phyloP scores from a whole-genome alignment of 2,888 invertebrate genomes.

The Tenthredo notha region DNA sequence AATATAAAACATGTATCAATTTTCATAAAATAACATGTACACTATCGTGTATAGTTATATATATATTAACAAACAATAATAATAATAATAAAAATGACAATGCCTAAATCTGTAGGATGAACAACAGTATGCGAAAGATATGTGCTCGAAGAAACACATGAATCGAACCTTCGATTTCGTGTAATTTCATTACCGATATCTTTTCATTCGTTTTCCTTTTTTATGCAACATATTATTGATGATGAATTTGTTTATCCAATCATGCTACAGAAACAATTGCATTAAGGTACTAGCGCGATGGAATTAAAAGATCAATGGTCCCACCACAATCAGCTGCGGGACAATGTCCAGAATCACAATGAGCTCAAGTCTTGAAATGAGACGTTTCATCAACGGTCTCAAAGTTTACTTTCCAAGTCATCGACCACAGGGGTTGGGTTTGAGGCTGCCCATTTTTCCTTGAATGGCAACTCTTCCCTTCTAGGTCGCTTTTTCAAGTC shows the following conservation, averaged over 20 bases:
- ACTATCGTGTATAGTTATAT: neutral
- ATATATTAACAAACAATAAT: neutral
- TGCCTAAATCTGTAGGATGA: neutral
- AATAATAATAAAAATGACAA: neutral
- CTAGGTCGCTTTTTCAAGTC: conserved; percentile 74
- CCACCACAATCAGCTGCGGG: neutral
- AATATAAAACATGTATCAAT: neutral
- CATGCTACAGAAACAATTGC: neutral
- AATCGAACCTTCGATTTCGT: neutral
- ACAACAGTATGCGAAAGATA: neutral
- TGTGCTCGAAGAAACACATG: neutral
- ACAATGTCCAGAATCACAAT: neutral
- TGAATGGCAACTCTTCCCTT: conserved; percentile 65
- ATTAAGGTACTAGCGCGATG: neutral
- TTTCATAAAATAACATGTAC: neutral
- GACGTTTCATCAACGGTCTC: conserved; percentile 39
- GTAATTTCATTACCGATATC: neutral
- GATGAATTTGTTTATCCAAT: neutral
- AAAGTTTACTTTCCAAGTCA: conserved; percentile 72
- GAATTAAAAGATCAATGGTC: neutral
- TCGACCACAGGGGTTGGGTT: conserved; percentile 73
- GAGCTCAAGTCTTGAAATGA: neutral
- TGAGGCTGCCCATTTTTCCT: conserved; percentile 74
- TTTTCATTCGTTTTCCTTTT: too few relatives aligned
- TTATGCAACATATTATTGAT: neutral